Evolutionary conservation across 2,113 vertebrate species (phyloP), one percentile per base, ranked within the genome.

Genomic region (Notarius lentiginosus): DNA sequence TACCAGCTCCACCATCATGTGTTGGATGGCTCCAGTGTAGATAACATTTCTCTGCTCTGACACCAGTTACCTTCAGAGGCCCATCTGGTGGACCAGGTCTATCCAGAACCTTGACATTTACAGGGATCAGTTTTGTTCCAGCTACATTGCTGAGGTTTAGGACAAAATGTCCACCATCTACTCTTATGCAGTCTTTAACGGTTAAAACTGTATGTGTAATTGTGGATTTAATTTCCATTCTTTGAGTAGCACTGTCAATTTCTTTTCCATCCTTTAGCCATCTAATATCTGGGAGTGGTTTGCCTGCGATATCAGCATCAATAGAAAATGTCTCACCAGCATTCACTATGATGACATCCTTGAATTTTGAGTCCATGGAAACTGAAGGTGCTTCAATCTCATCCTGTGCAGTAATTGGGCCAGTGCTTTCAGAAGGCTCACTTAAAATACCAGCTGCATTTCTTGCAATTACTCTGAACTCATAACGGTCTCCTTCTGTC

Each of bases 211-310:
- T 98, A 91, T 89, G 97, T 86, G 98, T 96, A 65, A 99, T 90
- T 51, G 96, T 97, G 76, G 97, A 96, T 93, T 97, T 99, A 89
- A 99, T 95, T 94, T 99, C 98, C 96, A 97, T 97, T 93, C 98
- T 97, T 89, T 96, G 96, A 87, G 96, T 95, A 87, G 95, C 81
- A 93, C 95, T 95, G 92, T 99, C 98, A 92, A 99, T 95, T 88
- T 98, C 97, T 92, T 96, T 99, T 83, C 97, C 97, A 91, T 99
- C 98, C 92, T 99, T 99, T 90, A 95, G 93, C 98, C 98, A 99
- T 58, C 88, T 91, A 14, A 99, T 85, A 30, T 99, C 97, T 92
- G 98, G 98, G 90, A 97, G 89, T 90, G 98, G 98, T 92, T 99
- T 99, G 58, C 98, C 98, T 0, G 94, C 95, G 89, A 98, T 97